Evolutionary conservation across 2,797 vertebrate genomes (phyloP), one percentile per base, ranked within the genome.

Genomic region (Neopelma chrysocephalum): DNA sequence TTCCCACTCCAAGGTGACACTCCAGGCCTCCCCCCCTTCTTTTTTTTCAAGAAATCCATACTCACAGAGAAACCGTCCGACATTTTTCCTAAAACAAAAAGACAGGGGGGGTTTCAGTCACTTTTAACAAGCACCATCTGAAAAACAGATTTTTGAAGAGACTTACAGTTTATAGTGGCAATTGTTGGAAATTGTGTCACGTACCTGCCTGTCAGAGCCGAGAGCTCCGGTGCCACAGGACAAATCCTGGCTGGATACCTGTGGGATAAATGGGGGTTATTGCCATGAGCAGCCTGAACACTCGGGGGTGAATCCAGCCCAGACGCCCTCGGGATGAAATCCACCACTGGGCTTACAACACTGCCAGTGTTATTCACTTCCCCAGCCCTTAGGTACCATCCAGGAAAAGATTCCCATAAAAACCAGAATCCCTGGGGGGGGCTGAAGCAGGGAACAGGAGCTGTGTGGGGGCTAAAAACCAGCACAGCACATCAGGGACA

Each of bases 41-140:
- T 21, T 1, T 12, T 8, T 22, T 38, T 3, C 15, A 65, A 51
- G 20, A 6, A 47, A 16, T 34, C 15, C 15, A 11, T 82, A 95
- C 95, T 96, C 16, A 96, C 96, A 0, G 96, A 95, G 90, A 96
- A 96, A 23, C 82, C 79, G 25, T 54, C 89, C 0, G 96, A 92
- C 95, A 96, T 96, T 9, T 38, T 80, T 70, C 91, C 95, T 93
- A 2, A 42, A 94, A 87, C 10, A 36, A 51, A 65, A 76, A 38
- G 19, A 66, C 8, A n/a, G 29, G 53, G 6, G 31, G 7, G 0
- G 0, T 0, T 10, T 60, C n/a, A 61, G 62, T 47, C 21, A 16
- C 10, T 68, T 56, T 79, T 27, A 40, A 47, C 21, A 1, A 1
- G 3, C 16, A 16, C 10, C 21, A 15, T 3, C 40, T 1, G 0